Percentiles rank a stretch among this genome's conserved stretches.
Evolutionary conservation across 2,113 vertebrate species (phyloP).

Genomic region (Colaptes auratus): DNA sequence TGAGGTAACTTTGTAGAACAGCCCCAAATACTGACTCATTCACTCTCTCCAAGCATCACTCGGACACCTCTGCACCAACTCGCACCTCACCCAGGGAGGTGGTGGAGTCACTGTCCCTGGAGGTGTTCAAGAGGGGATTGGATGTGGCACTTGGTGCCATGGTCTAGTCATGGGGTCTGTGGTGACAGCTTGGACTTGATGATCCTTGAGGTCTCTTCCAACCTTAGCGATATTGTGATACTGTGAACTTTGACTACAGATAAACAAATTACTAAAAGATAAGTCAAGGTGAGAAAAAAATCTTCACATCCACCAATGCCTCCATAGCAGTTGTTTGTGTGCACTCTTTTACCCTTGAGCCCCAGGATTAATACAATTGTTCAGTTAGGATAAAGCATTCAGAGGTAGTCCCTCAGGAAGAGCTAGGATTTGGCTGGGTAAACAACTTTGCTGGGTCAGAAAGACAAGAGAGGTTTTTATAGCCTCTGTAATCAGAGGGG

Average conservation of each 20-base stretch:
- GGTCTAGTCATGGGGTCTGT: too few relatives aligned
- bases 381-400: neutral
- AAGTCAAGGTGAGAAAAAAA: neutral
- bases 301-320: neutral
- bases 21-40: neutral
- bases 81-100: too few relatives aligned
- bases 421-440: neutral
- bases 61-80: neutral
- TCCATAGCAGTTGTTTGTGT: neutral
- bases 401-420: neutral
- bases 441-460: neutral
- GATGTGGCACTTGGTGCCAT: too few relatives aligned
- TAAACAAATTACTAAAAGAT: conserved; percentile 10
- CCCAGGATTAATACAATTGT: neutral
- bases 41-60: neutral
- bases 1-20: neutral
- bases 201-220: too few relatives aligned
- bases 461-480: neutral
- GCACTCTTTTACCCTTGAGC: neutral
- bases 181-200: too few relatives aligned
- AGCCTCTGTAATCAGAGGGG: neutral
- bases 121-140: too few relatives aligned
- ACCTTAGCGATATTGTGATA: too few relatives aligned
- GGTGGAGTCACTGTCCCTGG: too few relatives aligned
- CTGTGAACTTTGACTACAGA: neutral